These are phyloP conservation scores for Capitella teleta DNA, from an alignment of 1,140 invertebrate genomes.

Conservation along the genomic window DNA sequence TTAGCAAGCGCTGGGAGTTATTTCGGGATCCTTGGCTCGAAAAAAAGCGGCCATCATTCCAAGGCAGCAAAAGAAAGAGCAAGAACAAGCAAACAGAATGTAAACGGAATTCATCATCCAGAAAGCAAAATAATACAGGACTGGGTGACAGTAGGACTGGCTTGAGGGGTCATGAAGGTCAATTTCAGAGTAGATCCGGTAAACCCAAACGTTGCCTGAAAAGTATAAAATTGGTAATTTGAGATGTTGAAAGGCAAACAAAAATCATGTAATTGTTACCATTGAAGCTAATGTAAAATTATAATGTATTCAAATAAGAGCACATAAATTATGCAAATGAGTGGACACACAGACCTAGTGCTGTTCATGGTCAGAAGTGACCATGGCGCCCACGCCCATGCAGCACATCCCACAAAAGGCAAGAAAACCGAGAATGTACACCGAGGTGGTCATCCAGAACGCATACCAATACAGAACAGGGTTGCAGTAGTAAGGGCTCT, in stretches of 20 bases:
- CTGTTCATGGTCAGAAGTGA: no score
- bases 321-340: no score
- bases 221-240: no score
- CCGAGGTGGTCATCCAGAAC: background rate
- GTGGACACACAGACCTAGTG: no score
- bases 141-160: slow-evolving; percentile 59
- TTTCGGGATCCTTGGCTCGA: no score
- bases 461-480: background rate
- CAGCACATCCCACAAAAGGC: background rate
- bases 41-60: slow-evolving; percentile 7
- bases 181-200: slow-evolving; percentile 58
- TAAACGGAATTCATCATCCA: slow-evolving; percentile 55
- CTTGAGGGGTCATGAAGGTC: slow-evolving; percentile 57
- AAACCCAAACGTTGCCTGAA: slow-evolving; percentile 59
- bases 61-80: slow-evolving; percentile 47
- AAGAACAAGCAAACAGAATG: slow-evolving; percentile 47
- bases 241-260: no score
- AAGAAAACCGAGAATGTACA: background rate
- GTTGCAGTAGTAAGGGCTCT: background rate
- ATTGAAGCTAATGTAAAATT: no score
- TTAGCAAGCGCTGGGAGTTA: no score
- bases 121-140: slow-evolving; percentile 64
- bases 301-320: no score
- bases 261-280: no score
- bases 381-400: background rate